Base-by-base conservation (phyloP, 2,888 invertebrate genomes). In the Tinea semifulvella region DNA sequence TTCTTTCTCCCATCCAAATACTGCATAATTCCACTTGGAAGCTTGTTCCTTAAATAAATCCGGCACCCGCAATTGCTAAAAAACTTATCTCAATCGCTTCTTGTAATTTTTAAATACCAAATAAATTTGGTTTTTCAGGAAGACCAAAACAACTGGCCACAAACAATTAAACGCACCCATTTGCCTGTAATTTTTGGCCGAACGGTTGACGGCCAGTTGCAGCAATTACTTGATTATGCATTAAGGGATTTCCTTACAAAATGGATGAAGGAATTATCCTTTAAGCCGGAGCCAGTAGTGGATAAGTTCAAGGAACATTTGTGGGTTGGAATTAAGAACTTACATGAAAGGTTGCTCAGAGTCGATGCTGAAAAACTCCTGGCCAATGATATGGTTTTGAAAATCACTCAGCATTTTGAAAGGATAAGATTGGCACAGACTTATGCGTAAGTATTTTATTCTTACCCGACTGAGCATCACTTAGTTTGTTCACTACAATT, bases 371-470 rank as follows among this genome's bases (percentile, higher is more conserved):
- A 93, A 43, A 91, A 91, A 68, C 76, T 95, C 45, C 84, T 94
- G 46, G 92, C 94, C 2, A 88, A 86, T 60, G 93, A 91, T 63
- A 88, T 94, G 82, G 88, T 93, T 2, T 87, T 86, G 49, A 89
- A 88, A 64, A 86, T 94, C 19, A 91, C 92, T 8, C 85, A 87
- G 48, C 95, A 96, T 82, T 91, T 95, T 74, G 92, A 92, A 61
- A 89, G 89, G 60, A 91, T 94, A 48, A 83, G 92, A 52, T 86
- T 90, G 59, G 88, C 91, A 7, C 88, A 89, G 65, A 85, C 85
- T 53, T 84, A 87, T 61, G 87, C 87, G 90, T 91, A 77, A 86
- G 89, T 85, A 56, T 46, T 22, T 22, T 22, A 22, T 22, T 8
- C 5, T 22, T 7, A 22, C 8, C 25, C 25, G 8, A n/a, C n/a